Base-by-base conservation (phyloP, 2,113 vertebrate species). In the Antechinus stuartii region DNA sequence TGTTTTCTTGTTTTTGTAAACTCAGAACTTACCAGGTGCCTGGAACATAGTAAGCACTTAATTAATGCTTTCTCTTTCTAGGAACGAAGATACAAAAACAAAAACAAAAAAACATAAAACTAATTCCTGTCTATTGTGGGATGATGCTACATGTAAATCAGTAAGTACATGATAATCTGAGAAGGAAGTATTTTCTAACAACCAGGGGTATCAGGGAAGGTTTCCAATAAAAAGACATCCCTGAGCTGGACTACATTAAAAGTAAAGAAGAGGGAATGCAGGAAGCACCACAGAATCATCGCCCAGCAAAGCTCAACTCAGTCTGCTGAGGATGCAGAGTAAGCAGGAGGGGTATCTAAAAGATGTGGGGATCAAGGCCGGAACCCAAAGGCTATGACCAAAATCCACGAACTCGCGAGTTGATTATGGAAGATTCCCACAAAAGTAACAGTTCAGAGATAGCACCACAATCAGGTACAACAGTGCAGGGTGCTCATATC, bases 341-440 rank as follows among this genome's bases (percentile, higher is more conserved):
- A 42, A 42, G 42, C 42, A 42, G 42, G 42, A 42, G 42, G 42
- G 42, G 42, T 42, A 42, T 42, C 42, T 42, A 42, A 42, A 42
- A 42, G 42, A 42, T 42, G 42, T 42, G 42, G 42, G 42, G 42
- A 42, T 42, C 42, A 42, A 42, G 42, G 42, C 42, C 42, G 42
- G 42, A 42, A 42, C 42, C 42, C 42, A 42, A 42, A 42, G 42
- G 42, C 42, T 42, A 42, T 42, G 42, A 42, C 42, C 42, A 42
- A 42, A 42, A 42, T 42, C 42, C 42, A 42, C 42, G 42, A 42
- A 42, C 42, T 42, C 42, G 1, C 42, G 42, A 61, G 99, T 91
- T 98, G 98, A 98, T 98, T 98, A 99, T 99, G 99, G 99, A 99
- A 98, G 98, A 98, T 94, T 98, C 97, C 93, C 98, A 97, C 97